These are phyloP conservation scores for Drosophila fungiperda DNA, from an alignment of 2,888 invertebrate genomes.

Conservation along the genomic window DNA sequence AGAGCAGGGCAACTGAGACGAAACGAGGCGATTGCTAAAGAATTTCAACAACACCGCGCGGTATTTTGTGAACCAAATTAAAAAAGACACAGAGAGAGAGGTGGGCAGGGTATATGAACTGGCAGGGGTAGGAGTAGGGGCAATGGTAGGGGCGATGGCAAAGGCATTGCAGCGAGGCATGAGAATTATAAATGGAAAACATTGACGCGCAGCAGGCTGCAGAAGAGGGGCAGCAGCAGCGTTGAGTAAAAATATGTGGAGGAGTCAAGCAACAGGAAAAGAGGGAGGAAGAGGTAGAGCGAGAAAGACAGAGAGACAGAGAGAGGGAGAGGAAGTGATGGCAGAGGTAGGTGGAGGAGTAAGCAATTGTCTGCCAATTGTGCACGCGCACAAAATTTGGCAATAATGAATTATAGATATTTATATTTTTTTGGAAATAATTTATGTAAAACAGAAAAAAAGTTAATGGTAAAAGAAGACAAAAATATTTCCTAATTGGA, in stretches of 20 bases:
- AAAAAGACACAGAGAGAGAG: constrained; percentile 64
- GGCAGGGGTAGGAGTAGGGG: constrained; percentile 6
- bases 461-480: background rate
- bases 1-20: constrained; percentile 25
- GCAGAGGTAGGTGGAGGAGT: constrained; percentile 32
- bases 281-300: background rate
- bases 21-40: constrained; percentile 69
- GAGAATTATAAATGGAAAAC: constrained; percentile 76
- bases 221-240: constrained; percentile 15
- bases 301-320: background rate
- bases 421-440: background rate
- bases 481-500: background rate
- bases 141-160: constrained; percentile 10
- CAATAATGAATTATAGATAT: background rate
- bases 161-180: constrained; percentile 71
- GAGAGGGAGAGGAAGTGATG: background rate
- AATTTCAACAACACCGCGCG: constrained; percentile 78
- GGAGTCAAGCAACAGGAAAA: background rate
- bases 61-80: constrained; percentile 80
- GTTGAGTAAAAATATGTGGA: constrained; percentile 18
- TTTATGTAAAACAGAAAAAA: background rate
- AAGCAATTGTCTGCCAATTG: constrained; percentile 21
- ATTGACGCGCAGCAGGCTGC: constrained; percentile 55
- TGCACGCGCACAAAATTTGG: background rate
- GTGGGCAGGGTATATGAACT: constrained; percentile 4